phyloP scores from a whole-genome alignment of 2,888 invertebrate genomes.

The Drosophila lutescens region DNA sequence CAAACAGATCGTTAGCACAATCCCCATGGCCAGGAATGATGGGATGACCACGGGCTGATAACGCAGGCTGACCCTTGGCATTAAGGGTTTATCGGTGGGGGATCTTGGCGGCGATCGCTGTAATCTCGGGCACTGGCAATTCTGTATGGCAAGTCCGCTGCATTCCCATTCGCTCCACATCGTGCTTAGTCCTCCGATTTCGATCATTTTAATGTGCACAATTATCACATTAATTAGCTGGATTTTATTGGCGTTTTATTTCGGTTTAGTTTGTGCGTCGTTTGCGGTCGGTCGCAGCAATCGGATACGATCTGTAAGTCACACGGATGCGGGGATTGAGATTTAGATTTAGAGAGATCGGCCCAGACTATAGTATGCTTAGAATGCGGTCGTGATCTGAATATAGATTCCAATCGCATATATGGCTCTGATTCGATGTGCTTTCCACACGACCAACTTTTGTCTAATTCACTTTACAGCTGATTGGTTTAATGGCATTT shows the following conservation, averaged over 20 bases:
- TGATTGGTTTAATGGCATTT: slow-evolving; percentile 60
- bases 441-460: slow-evolving; percentile 55
- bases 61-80: slow-evolving; percentile 17
- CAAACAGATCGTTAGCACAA: slow-evolving; percentile 31
- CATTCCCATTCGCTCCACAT: slow-evolving; percentile 36
- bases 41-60: slow-evolving; percentile 12
- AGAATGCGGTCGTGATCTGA: slow-evolving; percentile 56
- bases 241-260: slow-evolving; percentile 31
- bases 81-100: slow-evolving; percentile 15
- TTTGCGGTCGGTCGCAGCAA: slow-evolving; percentile 49
- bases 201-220: slow-evolving; percentile 33
- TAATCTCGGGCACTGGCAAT: slow-evolving; percentile 28
- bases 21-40: slow-evolving; percentile 3
- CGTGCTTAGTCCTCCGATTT: slow-evolving; percentile 18
- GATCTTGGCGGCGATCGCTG: slow-evolving; percentile 5
- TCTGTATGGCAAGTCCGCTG: slow-evolving; percentile 5
- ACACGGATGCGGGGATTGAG: slow-evolving; percentile 32
- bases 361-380: slow-evolving; percentile 38
- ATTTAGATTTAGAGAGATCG: slow-evolving; percentile 18
- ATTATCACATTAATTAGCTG: slow-evolving; percentile 53
- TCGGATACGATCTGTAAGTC: slow-evolving; percentile 55
- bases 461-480: slow-evolving; percentile 54
- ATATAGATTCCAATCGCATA: slow-evolving; percentile 37
- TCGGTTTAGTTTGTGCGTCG: slow-evolving; percentile 25
- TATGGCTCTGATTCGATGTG: slow-evolving; percentile 24